Evolutionary conservation across 2,888 invertebrate genomes (phyloP).

Genomic region (Lobophora halterata): DNA sequence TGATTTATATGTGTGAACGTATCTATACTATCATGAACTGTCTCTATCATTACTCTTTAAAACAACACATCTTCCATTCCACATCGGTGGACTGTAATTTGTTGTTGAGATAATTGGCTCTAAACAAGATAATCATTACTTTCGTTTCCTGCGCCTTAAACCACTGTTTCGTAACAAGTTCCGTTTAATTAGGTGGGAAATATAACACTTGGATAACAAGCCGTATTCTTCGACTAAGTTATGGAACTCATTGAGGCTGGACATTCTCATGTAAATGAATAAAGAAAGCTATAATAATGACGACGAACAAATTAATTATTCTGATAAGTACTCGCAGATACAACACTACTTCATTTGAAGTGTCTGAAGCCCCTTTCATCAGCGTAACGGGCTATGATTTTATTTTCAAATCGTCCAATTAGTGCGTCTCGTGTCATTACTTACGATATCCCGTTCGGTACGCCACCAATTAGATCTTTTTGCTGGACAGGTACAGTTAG

Average conservation of each 20-base stretch:
- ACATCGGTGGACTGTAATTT: slow-evolving; percentile 25
- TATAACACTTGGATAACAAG: not conserved
- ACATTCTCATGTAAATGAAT: slow-evolving; percentile 9
- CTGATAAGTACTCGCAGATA: not conserved
- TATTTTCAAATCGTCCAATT: slow-evolving; percentile 30
- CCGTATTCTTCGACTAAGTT: not conserved
- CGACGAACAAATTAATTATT: too few relatives aligned
- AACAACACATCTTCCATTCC: slow-evolving; percentile 26
- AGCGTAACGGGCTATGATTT: slow-evolving; percentile 16
- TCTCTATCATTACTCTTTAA: slow-evolving; percentile 21
- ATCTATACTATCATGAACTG: slow-evolving; percentile 8
- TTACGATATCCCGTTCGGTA: slow-evolving; percentile 40
- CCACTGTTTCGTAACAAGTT: slow-evolving; percentile 25
- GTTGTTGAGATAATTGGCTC: slow-evolving; percentile 28
- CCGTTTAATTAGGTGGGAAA: slow-evolving; percentile 6
- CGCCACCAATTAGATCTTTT: slow-evolving; percentile 59
- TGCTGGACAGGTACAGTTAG: slow-evolving; percentile 61
- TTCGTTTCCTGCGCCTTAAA: slow-evolving; percentile 29
- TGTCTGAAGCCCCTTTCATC: not conserved
- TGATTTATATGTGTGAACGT: slow-evolving; percentile 20
- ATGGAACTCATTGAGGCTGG: slow-evolving; percentile 1
- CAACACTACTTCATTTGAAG: not conserved
- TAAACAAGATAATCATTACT: slow-evolving; percentile 29
- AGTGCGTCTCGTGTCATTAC: slow-evolving; percentile 22
- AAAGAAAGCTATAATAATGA: too few relatives aligned